phyloP scores from a whole-genome alignment of 64 coral and sea anemone genomes.

The Montipora foliosa region DNA sequence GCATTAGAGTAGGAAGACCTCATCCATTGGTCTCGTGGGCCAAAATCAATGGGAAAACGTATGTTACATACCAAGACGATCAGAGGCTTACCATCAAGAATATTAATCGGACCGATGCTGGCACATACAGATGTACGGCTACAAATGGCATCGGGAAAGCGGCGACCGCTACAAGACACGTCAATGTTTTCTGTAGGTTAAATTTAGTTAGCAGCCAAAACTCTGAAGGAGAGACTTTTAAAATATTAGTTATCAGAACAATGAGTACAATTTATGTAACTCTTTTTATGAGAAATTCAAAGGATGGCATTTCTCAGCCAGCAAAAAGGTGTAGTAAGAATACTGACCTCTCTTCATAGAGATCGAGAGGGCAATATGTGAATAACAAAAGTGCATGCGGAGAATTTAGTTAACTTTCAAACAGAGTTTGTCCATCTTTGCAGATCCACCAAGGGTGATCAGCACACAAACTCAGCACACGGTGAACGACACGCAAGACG shows the following conservation, averaged over 20 bases:
- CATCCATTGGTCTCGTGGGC: neutral
- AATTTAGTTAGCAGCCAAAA: too few species aligned
- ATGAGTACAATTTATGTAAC: too few species aligned
- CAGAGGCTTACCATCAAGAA: conserved; percentile 9
- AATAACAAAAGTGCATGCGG: too few species aligned
- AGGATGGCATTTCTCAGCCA: too few species aligned
- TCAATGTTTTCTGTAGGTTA: conserved; percentile 15
- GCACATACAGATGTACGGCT: neutral
- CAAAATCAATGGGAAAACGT: neutral
- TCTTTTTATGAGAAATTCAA: too few species aligned
- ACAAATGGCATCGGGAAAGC: conserved; percentile 10
- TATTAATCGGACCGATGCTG: conserved; percentile 2
- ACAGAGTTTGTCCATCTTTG: too few species aligned
- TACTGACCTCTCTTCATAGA: too few species aligned
- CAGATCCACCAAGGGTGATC: neutral
- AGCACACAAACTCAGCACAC: neutral
- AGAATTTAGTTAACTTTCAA: too few species aligned
- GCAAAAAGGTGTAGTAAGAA: too few species aligned
- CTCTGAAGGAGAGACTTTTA: too few species aligned
- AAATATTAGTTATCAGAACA: too few species aligned
- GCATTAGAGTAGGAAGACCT: neutral
- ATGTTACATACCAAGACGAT: neutral
- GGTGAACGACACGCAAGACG: neutral
- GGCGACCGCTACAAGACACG: neutral
- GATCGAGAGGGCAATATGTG: too few species aligned